These are phyloP conservation scores for Cladopsammia gracilis DNA, from an alignment of 64 coral and sea anemone genomes.

Conservation along the genomic window DNA sequence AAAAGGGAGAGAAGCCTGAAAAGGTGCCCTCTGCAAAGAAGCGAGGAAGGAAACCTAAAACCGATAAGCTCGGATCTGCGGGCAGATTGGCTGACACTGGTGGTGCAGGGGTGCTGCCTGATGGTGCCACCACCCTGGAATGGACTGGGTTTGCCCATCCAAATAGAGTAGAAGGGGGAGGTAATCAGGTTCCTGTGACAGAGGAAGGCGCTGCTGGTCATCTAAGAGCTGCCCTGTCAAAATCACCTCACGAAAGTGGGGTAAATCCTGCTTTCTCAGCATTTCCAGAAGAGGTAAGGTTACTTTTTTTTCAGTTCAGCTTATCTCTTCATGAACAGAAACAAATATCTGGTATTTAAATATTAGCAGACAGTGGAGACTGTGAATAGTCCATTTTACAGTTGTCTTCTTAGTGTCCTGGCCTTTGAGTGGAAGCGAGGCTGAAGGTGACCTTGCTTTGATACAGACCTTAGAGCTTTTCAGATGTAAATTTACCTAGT, in stretches of 20 bases:
- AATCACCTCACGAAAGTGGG: slow-evolving; percentile 17
- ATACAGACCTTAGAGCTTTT: too few species aligned
- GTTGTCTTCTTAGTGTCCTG: too few species aligned
- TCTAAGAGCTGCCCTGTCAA: not conserved
- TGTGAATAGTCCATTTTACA: too few species aligned
- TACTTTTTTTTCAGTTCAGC: not conserved
- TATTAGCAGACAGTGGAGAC: too few species aligned
- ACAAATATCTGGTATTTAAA: too few species aligned
- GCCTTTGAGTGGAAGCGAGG: too few species aligned
- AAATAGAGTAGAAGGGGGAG: slow-evolving; percentile 11
- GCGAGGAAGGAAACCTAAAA: slow-evolving; percentile 97
- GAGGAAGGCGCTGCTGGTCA: not conserved
- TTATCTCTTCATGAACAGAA: not conserved
- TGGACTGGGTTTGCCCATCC: slow-evolving; percentile 35
- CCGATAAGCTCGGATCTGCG: slow-evolving; percentile 99
- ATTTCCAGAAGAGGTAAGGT: slow-evolving; percentile 4
- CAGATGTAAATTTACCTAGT: too few species aligned
- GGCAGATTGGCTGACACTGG: slow-evolving; percentile 76
- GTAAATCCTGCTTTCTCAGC: slow-evolving; percentile 7
- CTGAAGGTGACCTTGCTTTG: too few species aligned
- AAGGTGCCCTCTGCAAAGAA: slow-evolving; percentile 86
- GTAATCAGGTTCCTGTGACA: not conserved
- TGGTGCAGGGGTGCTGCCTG: slow-evolving; percentile 40
- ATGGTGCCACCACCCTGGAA: slow-evolving; percentile 25
- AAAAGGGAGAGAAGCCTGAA: slow-evolving; percentile 91